These are phyloP conservation scores for Urocolius indicus DNA, from an alignment of 2,113 vertebrate species.

Conservation along the genomic window DNA sequence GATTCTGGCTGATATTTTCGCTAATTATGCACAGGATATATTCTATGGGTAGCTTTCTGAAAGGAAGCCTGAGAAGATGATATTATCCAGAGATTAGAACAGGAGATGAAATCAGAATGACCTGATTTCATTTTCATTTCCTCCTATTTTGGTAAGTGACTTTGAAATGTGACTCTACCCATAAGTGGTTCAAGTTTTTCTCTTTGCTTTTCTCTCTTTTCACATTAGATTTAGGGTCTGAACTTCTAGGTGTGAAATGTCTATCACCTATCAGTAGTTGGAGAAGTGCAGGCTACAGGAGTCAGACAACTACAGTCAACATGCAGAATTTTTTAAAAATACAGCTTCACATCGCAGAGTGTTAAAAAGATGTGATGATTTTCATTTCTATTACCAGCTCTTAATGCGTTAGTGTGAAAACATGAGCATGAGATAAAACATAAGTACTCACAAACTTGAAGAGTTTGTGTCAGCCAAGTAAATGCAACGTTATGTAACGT, in stretches of 20 bases:
- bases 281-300: background rate
- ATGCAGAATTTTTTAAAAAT: background rate
- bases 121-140: background rate
- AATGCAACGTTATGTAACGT: background rate
- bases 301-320: background rate
- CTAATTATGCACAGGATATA: background rate
- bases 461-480: background rate
- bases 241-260: background rate
- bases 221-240: background rate
- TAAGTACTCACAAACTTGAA: background rate
- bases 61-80: background rate
- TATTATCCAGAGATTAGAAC: background rate
- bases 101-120: background rate
- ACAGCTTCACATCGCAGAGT: background rate
- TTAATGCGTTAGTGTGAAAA: background rate
- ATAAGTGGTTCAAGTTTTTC: background rate
- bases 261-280: background rate
- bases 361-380: background rate
- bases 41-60: background rate
- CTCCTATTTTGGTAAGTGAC: background rate
- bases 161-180: background rate
- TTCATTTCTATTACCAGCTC: background rate
- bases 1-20: background rate
- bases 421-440: background rate
- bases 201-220: background rate